Base-by-base conservation (phyloP, 2,797 vertebrate species). In the Betta splendens region DNA sequence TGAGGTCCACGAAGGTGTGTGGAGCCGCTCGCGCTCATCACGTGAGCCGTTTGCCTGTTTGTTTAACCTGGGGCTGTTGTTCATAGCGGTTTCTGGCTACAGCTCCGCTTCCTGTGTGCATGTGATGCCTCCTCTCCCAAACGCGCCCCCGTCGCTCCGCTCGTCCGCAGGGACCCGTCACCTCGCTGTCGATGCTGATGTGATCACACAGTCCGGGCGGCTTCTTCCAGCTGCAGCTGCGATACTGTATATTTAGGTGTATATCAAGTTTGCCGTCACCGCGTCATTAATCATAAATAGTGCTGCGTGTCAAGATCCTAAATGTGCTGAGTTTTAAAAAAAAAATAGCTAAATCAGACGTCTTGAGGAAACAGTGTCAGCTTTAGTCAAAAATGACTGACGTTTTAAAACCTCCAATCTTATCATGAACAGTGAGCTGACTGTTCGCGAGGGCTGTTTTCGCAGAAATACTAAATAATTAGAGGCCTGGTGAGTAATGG, bases 271-370 rank as follows among this genome's bases (percentile, higher is more conserved):
- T 3, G 42, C 53, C 66, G 44, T 44, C 2, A 28, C 49, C 54
- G 36, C 18, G 39, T 68, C 68, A 58, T 83, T 72, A 75, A 77
- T 84, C 77, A 73, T 25, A 31, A 67, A 42, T 6, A 22, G n/a
- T 5, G 49, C 36, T 15, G 15, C 9, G 6, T 37, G 58, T 73
- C 72, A 47, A 42, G 23, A 38, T 31, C 31, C 12, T 3, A 26
- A 52, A 43, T 38, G 26, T 58, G 52, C 16, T 22, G 47, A 58
- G 35, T 31, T 49, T 61, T 53, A 48, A 28, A 52, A 42, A 52
- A 42, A 55, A 62, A 66, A 46, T 1, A 17, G 33, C 35, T 1
- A 37, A 58, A 54, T 25, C 42, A 62, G 17, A 54, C 3, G 0
- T n/a, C 5, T 9, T 20, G 31, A 42, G n/a, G 6, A 26, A 37